phyloP scores from a whole-genome alignment of 2,888 invertebrate species.

The Andrena bicolor region DNA sequence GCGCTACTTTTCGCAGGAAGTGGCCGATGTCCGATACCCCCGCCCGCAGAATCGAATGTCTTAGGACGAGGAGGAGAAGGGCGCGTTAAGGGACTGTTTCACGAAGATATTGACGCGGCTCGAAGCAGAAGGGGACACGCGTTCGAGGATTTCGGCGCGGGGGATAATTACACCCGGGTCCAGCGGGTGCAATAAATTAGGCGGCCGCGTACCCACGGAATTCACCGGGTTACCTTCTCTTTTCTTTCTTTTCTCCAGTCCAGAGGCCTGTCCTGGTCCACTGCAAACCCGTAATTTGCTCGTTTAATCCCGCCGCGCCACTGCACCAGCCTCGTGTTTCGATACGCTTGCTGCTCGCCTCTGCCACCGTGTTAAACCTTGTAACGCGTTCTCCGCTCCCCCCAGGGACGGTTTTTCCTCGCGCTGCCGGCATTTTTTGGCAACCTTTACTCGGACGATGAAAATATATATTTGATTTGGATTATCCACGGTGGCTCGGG shows the following conservation, averaged over 20 bases:
- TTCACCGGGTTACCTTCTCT: slow-evolving; percentile 55
- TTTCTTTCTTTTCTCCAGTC: slow-evolving; percentile 57
- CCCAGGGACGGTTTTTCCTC: neutral
- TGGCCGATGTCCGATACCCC: neutral
- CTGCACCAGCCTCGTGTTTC: slow-evolving; percentile 34
- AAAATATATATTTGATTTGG: neutral
- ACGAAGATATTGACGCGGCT: slow-evolving; percentile 9
- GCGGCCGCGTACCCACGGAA: slow-evolving; percentile 56
- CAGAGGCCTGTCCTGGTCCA: slow-evolving; percentile 35
- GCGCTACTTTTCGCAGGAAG: neutral
- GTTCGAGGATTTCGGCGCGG: slow-evolving; percentile 59
- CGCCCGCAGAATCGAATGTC: neutral
- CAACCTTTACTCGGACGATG: neutral
- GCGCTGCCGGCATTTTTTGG: neutral
- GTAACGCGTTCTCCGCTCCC: slow-evolving; percentile 8
- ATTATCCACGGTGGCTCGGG: neutral
- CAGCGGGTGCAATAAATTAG: slow-evolving; percentile 67
- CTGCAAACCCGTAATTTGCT: slow-evolving; percentile 71
- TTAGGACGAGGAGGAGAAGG: neutral
- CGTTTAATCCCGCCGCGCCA: slow-evolving; percentile 64
- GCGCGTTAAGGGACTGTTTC: neutral
- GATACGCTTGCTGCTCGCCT: slow-evolving; percentile 26
- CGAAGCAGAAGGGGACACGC: slow-evolving; percentile 30
- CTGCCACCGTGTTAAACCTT: slow-evolving; percentile 45
- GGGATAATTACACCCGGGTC: slow-evolving; percentile 63